These are phyloP conservation scores for Coregonus sp. DNA, from an alignment of 2,797 vertebrate species.

Conservation along the genomic window DNA sequence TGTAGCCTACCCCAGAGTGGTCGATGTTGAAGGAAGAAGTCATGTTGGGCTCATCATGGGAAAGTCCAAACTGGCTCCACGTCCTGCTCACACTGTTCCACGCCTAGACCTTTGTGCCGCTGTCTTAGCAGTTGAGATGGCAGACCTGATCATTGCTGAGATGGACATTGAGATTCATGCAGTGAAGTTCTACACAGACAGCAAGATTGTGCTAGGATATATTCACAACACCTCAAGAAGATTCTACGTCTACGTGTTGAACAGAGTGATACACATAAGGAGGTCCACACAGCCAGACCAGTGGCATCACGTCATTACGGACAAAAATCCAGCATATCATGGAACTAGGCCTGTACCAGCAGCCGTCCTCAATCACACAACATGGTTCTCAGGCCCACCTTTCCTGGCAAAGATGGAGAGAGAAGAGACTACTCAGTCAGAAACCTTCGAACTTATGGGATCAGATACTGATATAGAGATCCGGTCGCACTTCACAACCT, in stretches of 20 bases:
- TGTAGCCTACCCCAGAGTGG: not conserved
- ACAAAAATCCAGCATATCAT: not conserved
- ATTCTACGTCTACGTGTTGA: not conserved
- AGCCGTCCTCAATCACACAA: not conserved
- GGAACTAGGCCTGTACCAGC: not conserved
- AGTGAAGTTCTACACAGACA: too few relatives aligned
- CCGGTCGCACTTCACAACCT: not conserved
- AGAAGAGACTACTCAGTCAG: not conserved
- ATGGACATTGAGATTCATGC: too few relatives aligned
- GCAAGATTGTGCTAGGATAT: not conserved
- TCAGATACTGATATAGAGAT: not conserved
- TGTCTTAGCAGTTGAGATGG: too few relatives aligned
- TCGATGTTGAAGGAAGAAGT: too few relatives aligned
- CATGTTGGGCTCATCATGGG: too few relatives aligned
- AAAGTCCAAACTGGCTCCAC: too few relatives aligned
- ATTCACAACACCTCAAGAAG: slow-evolving; percentile 1
- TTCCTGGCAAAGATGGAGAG: not conserved
- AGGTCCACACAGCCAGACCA: not conserved
- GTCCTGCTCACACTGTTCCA: too few relatives aligned
- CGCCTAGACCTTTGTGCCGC: too few relatives aligned
- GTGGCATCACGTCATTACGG: too few relatives aligned
- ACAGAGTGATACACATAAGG: not conserved
- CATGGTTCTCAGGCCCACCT: not conserved
- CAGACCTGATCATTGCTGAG: too few relatives aligned
- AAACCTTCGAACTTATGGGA: not conserved